phyloP scores from a whole-genome alignment of 2,113 vertebrate genomes.

The Emydocephalus ijimae region DNA sequence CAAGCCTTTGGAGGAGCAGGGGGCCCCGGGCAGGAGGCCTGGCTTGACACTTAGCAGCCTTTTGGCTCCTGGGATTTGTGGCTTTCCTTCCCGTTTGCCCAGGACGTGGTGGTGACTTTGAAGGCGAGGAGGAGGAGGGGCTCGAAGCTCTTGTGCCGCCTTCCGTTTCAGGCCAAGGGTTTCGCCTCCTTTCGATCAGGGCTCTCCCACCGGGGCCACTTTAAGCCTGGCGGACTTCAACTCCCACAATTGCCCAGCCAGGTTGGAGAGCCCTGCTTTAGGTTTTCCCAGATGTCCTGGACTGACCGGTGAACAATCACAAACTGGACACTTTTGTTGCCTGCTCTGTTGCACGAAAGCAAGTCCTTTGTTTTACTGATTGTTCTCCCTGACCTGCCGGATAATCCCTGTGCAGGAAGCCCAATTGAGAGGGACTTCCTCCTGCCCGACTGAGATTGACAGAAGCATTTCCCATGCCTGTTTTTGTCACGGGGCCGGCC shows the following conservation, averaged over 20 bases:
- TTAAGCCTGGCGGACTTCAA: too few relatives aligned
- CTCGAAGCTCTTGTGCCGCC: background rate
- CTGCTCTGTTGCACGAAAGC: too few relatives aligned
- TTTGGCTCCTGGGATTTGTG: background rate
- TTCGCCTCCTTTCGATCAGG: too few relatives aligned
- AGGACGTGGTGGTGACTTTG: background rate
- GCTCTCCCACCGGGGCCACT: too few relatives aligned
- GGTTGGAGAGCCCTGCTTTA: too few relatives aligned
- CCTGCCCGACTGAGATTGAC: too few relatives aligned
- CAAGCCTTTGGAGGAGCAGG: too few relatives aligned
- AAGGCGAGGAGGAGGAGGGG: background rate
- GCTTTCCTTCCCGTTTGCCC: background rate
- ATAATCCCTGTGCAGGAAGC: background rate
- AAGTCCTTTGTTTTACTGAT: too few relatives aligned
- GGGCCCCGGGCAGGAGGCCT: background rate
- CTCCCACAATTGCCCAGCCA: too few relatives aligned
- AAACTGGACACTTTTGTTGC: background rate
- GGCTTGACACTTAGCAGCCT: background rate
- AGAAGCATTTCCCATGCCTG: background rate
- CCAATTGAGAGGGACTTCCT: background rate
- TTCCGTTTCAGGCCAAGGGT: background rate
- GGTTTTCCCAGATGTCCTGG: background rate
- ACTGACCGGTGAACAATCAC: background rate
- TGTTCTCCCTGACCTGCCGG: background rate
- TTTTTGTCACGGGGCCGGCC: background rate